Conservation (phyloP, 2,113 vertebrate species). For the Agelaius phoeniceus region DNA sequence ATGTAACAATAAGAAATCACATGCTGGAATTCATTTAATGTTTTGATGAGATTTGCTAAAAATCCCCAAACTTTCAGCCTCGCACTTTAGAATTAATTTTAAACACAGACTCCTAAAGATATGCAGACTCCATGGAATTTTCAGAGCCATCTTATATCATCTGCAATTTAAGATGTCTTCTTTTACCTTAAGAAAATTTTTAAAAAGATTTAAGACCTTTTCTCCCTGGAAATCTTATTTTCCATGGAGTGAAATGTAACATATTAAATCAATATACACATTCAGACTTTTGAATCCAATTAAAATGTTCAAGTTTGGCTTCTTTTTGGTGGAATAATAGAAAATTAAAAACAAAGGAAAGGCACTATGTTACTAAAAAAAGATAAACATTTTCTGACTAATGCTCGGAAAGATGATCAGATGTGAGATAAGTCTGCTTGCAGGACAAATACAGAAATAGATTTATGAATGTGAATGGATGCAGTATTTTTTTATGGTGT, state of each 20-base stretch:
- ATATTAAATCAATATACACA: not conserved
- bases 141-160: not conserved
- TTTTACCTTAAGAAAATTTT: not conserved
- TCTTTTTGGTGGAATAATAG: not conserved
- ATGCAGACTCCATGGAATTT: not conserved
- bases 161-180: not conserved
- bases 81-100: not conserved
- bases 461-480: not conserved
- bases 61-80: not conserved
- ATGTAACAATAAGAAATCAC: not conserved
- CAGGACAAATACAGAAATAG: not conserved
- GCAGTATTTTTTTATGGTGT: not conserved
- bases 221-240: not conserved
- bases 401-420: not conserved
- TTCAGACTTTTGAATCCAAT: conserved; percentile 9
- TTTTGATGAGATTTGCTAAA: not conserved
- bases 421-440: not conserved
- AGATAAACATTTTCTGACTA: not conserved
- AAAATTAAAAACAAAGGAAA: not conserved
- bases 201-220: not conserved
- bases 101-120: not conserved
- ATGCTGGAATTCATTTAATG: not conserved
- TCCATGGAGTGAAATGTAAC: not conserved
- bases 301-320: not conserved
- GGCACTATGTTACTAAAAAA: not conserved